Conservation (phyloP, 2,113 vertebrate species). For the Rattus norvegicus region GRCr8 NC_086022.1:44831501-44832000, state of each 20-base stretch:
- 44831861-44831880: conserved; percentile 54
- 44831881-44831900: conserved; percentile 10
- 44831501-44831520: conserved; percentile 53
- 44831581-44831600: conserved; percentile 53
- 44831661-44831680: conserved; percentile 50
- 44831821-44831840: conserved; percentile 40
- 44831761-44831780: neutral
- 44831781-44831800: conserved; percentile 40
- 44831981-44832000: conserved; percentile 28
- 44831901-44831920: neutral
- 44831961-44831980: conserved; percentile 17
- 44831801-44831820: conserved; percentile 22
- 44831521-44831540: conserved; percentile 61
- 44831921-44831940: neutral
- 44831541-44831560: conserved; percentile 19
- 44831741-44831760: too few species aligned
- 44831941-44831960: neutral
- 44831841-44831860: conserved; percentile 43
- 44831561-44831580: conserved; percentile 65
- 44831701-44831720: conserved; percentile 75
- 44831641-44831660: conserved; percentile 47
- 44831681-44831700: conserved; percentile 19
- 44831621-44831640: neutral
- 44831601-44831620: conserved; percentile 50
- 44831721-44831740: neutral